Evolutionary conservation across 2,888 invertebrate species (phyloP).

Genomic region (Ophraella communa): DNA sequence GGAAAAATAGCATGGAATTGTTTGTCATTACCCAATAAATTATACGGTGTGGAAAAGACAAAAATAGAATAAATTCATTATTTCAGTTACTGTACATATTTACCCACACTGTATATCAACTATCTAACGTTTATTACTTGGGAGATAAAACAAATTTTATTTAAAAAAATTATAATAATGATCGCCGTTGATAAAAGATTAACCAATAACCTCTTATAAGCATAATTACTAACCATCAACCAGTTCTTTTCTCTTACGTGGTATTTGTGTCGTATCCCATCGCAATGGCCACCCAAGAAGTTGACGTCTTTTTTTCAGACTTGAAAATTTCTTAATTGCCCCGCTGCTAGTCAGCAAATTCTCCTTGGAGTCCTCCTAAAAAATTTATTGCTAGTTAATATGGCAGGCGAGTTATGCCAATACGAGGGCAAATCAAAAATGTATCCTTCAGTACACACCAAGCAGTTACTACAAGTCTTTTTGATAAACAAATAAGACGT

Average conservation of each 20-base stretch:
- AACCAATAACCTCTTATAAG: slow-evolving; percentile 22
- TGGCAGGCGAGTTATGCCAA: slow-evolving; percentile 3
- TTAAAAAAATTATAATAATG: slow-evolving; percentile 1
- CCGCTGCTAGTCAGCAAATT: slow-evolving; percentile 45
- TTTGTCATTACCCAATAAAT: too few species aligned
- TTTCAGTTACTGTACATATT: too few species aligned
- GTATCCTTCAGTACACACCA: too few species aligned
- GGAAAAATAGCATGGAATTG: too few species aligned
- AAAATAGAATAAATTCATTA: too few species aligned
- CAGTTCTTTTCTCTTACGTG: slow-evolving; percentile 18
- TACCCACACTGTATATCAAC: too few species aligned
- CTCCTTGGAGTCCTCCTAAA: slow-evolving; percentile 46
- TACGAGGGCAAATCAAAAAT: neutral
- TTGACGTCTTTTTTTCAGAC: slow-evolving; percentile 50
- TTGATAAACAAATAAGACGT: too few species aligned
- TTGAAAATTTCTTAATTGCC: slow-evolving; percentile 51
- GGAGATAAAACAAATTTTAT: too few species aligned
- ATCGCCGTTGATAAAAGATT: slow-evolving; percentile 11
- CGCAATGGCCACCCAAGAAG: slow-evolving; percentile 51
- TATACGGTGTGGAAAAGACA: too few species aligned
- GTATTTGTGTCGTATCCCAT: slow-evolving; percentile 10
- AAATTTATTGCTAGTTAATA: slow-evolving; percentile 52
- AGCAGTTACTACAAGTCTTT: too few species aligned
- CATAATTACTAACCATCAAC: slow-evolving; percentile 22
- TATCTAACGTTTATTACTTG: too few species aligned